Conservation (phyloP, 2,888 invertebrate species). For the Chaitophorus viminalis region DNA sequence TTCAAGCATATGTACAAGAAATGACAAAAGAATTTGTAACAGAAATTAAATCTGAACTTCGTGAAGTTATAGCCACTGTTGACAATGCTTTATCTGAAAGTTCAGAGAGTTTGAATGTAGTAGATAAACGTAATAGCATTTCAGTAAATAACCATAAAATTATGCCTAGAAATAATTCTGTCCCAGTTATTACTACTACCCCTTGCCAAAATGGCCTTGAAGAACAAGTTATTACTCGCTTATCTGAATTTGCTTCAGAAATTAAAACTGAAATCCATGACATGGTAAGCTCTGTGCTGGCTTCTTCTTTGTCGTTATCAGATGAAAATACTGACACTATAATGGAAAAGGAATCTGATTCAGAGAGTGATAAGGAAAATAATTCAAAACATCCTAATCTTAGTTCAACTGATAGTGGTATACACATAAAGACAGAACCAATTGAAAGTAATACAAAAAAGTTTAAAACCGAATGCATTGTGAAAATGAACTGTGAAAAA, state of each 20-base stretch:
- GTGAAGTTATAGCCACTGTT: conserved; percentile 82
- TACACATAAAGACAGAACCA: conserved; percentile 69
- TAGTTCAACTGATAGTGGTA: conserved; percentile 82
- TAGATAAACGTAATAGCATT: conserved; percentile 61
- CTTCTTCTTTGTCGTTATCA: conserved; percentile 46
- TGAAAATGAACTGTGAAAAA: conserved; percentile 59
- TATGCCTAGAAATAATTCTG: conserved; percentile 62
- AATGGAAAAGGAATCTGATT: conserved; percentile 55
- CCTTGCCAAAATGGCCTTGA: conserved; percentile 73
- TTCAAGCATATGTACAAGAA: conserved; percentile 81
- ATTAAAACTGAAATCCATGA: conserved; percentile 76
- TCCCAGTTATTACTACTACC: conserved; percentile 57
- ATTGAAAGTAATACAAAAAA: conserved; percentile 51
- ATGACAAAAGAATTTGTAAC: conserved; percentile 82
- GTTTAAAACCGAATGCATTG: conserved; percentile 50
- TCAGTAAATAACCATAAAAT: not conserved
- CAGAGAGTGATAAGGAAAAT: conserved; percentile 51
- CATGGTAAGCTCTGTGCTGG: conserved; percentile 76
- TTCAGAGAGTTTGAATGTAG: conserved; percentile 64
- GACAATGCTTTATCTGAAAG: conserved; percentile 74
- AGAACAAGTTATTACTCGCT: conserved; percentile 79
- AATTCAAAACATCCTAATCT: conserved; percentile 65
- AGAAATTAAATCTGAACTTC: conserved; percentile 83
- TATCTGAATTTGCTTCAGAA: conserved; percentile 81
- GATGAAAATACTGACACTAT: conserved; percentile 59